Percentiles rank a stretch among this genome's conserved stretches.
phyloP scores from a whole-genome alignment of 2,888 invertebrate genomes.

The Idaea dimidiata region DNA sequence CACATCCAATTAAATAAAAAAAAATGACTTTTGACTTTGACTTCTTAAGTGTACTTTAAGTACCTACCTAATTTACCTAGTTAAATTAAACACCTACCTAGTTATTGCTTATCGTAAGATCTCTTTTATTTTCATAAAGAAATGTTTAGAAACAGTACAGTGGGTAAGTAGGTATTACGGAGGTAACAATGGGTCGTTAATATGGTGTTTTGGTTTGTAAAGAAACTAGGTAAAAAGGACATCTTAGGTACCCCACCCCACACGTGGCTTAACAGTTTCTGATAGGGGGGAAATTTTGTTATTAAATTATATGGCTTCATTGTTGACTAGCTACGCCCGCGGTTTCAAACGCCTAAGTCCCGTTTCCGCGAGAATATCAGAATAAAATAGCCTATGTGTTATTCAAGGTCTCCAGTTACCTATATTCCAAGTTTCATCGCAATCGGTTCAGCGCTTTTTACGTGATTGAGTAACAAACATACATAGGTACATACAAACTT shows the following conservation, averaged over 20 bases:
- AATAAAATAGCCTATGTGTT: too few species aligned
- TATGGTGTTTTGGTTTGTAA: slow-evolving; percentile 55
- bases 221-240: slow-evolving; percentile 70
- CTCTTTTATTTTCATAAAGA: slow-evolving; percentile 37
- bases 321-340: background rate
- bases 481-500: too few species aligned
- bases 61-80: background rate
- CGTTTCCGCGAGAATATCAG: too few species aligned
- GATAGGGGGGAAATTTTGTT: background rate
- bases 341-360: too few species aligned
- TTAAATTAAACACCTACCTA: slow-evolving; percentile 8
- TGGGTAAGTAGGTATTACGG: slow-evolving; percentile 33
- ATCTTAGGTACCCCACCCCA: slow-evolving; percentile 36
- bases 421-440: too few species aligned
- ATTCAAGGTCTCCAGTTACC: too few species aligned
- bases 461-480: too few species aligned
- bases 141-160: slow-evolving; percentile 41
- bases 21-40: too few species aligned
- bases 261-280: slow-evolving; percentile 47
- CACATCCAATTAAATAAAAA: too few species aligned
- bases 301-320: background rate
- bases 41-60: too few species aligned
- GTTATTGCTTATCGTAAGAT: slow-evolving; percentile 44
- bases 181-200: slow-evolving; percentile 65
- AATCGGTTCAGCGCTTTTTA: too few species aligned